phyloP scores from a whole-genome alignment of 2,797 vertebrate species.

The Eulemur albifrons region DNA sequence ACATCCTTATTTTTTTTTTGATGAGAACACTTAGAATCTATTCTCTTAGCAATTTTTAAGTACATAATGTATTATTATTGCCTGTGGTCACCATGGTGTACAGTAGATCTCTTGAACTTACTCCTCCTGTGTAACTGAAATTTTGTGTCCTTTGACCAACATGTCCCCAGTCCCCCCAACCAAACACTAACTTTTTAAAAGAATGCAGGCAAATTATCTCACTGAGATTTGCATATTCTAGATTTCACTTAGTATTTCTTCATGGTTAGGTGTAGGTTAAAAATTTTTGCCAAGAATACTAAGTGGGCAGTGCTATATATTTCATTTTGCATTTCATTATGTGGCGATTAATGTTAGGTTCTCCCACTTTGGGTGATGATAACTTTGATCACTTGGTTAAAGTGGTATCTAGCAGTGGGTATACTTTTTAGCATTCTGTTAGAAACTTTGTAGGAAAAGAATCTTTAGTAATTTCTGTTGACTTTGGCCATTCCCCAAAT shows the following conservation, averaged over 20 bases:
- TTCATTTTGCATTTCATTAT: neutral
- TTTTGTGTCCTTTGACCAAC: neutral
- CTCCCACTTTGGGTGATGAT: neutral
- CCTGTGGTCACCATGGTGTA: neutral
- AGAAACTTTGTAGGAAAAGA: neutral
- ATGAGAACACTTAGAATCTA: neutral
- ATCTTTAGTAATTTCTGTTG: neutral
- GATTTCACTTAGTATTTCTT: neutral
- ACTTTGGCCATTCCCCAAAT: neutral
- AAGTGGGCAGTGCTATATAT: neutral
- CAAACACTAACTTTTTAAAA: neutral
- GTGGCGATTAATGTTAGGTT: neutral
- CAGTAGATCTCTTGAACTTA: neutral
- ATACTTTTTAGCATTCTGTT: neutral
- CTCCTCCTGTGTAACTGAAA: neutral
- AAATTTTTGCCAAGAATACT: neutral
- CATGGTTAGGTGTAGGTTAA: neutral
- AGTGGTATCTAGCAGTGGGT: neutral
- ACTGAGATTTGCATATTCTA: neutral
- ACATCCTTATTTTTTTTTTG: too few species aligned
- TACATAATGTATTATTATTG: too few species aligned
- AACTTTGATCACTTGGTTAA: neutral
- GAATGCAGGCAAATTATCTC: neutral
- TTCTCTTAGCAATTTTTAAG: neutral
- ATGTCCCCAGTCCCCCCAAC: neutral